Conservation (phyloP, 2,888 invertebrate species). For the Merodon equestris region DNA sequence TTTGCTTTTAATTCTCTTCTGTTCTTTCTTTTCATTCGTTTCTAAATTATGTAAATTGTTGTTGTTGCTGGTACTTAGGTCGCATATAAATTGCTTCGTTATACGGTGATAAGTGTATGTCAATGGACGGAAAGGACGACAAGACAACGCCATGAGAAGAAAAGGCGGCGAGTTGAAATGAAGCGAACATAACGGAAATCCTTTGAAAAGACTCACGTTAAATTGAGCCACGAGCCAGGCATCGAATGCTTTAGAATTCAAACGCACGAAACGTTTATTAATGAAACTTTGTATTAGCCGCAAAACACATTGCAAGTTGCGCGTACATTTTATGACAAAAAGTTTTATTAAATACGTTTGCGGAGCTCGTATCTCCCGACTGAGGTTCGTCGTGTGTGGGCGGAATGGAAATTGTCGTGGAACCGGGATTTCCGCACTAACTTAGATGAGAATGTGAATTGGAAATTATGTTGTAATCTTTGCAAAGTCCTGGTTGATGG, state of each 20-base stretch:
- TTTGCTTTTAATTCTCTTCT: slow-evolving; percentile 11
- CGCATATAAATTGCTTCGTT: slow-evolving; percentile 69
- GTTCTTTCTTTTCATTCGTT: slow-evolving; percentile 58
- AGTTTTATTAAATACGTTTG: slow-evolving; percentile 44
- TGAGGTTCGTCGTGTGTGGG: too few species aligned
- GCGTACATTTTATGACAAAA: slow-evolving; percentile 38
- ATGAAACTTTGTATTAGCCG: slow-evolving; percentile 52
- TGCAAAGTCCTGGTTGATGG: too few species aligned
- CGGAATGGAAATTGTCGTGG: slow-evolving; percentile 1
- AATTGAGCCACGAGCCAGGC: slow-evolving; percentile 4
- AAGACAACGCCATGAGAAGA: too few species aligned
- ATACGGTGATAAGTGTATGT: slow-evolving; percentile 68
- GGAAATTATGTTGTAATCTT: slow-evolving; percentile 12
- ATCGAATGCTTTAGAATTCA: slow-evolving; percentile 55
- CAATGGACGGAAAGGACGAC: slow-evolving; percentile 31
- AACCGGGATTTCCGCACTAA: slow-evolving; percentile 10
- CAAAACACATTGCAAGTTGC: slow-evolving; percentile 45
- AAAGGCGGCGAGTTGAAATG: neutral
- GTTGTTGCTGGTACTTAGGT: slow-evolving; percentile 64
- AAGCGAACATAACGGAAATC: slow-evolving; percentile 19
- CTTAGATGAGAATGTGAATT: slow-evolving; percentile 14
- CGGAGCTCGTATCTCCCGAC: neutral
- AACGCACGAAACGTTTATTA: slow-evolving; percentile 61
- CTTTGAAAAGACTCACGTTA: slow-evolving; percentile 44
- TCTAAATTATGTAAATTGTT: slow-evolving; percentile 67